phyloP scores from a whole-genome alignment of 2,113 vertebrate genomes.

The Pseudorhombus dupliciocellatus region DNA sequence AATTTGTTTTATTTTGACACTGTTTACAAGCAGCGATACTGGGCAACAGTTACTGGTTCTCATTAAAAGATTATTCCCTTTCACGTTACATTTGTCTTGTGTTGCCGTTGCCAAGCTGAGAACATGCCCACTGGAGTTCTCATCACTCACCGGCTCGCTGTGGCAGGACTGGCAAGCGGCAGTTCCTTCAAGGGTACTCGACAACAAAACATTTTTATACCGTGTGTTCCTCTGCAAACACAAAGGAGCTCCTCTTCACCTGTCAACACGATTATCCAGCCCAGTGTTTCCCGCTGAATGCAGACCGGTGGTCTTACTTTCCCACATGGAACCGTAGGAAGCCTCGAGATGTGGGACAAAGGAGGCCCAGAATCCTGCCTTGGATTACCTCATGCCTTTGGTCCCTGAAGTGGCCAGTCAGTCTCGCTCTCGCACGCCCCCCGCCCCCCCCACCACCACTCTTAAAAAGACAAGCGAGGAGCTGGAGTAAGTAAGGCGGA shows the following conservation, averaged over 20 bases:
- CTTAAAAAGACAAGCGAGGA: conserved; percentile 58
- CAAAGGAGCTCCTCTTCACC: conserved; percentile 76
- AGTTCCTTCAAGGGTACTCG: conserved; percentile 71
- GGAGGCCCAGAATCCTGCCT: conserved; percentile 50
- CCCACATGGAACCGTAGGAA: conserved; percentile 78
- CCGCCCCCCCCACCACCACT: conserved; percentile 5
- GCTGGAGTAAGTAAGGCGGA: conserved; percentile 50
- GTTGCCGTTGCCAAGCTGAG: conserved; percentile 63
- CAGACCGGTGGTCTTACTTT: conserved; percentile 70
- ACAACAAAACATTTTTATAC: conserved; percentile 77
- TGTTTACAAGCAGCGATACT: conserved; percentile 52
- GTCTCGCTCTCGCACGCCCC: conserved; percentile 30
- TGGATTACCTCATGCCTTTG: conserved; percentile 79
- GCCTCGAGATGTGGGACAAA: conserved; percentile 72
- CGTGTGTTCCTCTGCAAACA: conserved; percentile 73
- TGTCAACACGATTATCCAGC: conserved; percentile 73
- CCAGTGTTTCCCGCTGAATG: conserved; percentile 63
- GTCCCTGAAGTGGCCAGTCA: conserved; percentile 73
- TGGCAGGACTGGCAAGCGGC: conserved; percentile 71
- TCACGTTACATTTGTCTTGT: conserved; percentile 64
- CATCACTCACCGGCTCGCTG: conserved; percentile 68
- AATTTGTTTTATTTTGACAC: conserved; percentile 56
- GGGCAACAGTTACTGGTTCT: conserved; percentile 67
- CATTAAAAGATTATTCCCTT: conserved; percentile 75
- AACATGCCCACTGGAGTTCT: conserved; percentile 72